Conservation (phyloP, 2,797 vertebrate genomes). For the Cottoperca gobio region DNA sequence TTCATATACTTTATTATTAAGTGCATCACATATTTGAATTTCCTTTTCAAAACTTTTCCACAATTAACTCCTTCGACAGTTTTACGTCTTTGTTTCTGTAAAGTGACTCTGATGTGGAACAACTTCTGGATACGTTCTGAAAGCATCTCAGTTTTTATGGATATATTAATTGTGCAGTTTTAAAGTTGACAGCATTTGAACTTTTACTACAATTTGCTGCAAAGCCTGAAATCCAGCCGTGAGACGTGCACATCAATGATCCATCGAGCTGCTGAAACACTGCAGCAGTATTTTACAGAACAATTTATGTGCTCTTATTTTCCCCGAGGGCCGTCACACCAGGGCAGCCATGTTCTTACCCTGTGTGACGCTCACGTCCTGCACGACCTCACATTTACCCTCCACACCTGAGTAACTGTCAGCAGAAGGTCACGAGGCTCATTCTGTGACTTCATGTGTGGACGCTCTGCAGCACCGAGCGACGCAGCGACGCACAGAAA, state of each 20-base stretch:
- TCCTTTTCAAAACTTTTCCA: too few relatives aligned
- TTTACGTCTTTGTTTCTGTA: too few relatives aligned
- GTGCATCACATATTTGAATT: too few relatives aligned
- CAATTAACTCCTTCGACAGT: too few relatives aligned
- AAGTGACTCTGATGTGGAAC: too few relatives aligned
- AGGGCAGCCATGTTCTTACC: slow-evolving; percentile 3
- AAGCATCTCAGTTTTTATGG: too few relatives aligned
- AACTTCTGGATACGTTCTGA: too few relatives aligned
- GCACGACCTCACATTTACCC: slow-evolving; percentile 22
- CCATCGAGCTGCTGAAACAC: neutral
- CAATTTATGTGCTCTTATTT: slow-evolving; percentile 1
- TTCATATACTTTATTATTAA: too few relatives aligned
- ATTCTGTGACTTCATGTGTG: slow-evolving; percentile 18
- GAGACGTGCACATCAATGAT: neutral
- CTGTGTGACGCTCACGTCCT: slow-evolving; percentile 33
- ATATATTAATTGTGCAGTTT: too few relatives aligned
- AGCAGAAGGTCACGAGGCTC: slow-evolving; percentile 37
- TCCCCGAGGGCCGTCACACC: neutral
- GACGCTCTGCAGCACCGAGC: slow-evolving; percentile 3
- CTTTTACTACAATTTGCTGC: neutral
- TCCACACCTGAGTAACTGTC: slow-evolving; percentile 61
- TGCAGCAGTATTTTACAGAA: neutral
- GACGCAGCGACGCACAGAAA: too few relatives aligned
- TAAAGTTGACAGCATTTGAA: too few relatives aligned
- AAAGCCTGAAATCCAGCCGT: neutral